Evolutionary conservation across 2,797 vertebrate species (phyloP).

Genomic region (Salmo trutta): DNA sequence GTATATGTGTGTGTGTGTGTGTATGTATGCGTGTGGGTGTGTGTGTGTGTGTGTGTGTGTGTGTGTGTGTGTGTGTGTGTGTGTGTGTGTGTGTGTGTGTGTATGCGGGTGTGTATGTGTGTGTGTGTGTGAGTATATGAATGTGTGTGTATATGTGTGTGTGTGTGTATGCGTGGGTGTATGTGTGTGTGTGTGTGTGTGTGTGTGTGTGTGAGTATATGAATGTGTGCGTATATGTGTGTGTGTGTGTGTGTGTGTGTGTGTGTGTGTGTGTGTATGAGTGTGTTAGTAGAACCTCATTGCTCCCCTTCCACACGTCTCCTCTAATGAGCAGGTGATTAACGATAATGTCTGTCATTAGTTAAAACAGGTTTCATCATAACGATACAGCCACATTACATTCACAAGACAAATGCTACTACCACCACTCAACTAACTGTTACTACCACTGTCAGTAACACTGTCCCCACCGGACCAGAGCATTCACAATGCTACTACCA

Average conservation of each 20-base stretch:
- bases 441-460: no score
- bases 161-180: slow-evolving; percentile 7
- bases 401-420: slow-evolving; percentile 15
- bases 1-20: slow-evolving; percentile 24
- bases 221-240: slow-evolving; percentile 1
- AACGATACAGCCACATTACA: slow-evolving; percentile 36
- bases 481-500: no score
- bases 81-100: slow-evolving; percentile 10
- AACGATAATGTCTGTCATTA: slow-evolving; percentile 72
- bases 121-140: slow-evolving; percentile 10
- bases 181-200: background rate
- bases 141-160: background rate
- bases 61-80: background rate
- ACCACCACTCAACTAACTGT: slow-evolving; percentile 3
- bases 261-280: slow-evolving; percentile 19
- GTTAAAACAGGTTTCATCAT: slow-evolving; percentile 66
- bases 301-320: slow-evolving; percentile 52
- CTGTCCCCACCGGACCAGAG: no score
- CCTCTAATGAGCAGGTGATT: slow-evolving; percentile 70
- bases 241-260: slow-evolving; percentile 20
- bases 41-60: slow-evolving; percentile 14
- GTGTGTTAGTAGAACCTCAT: slow-evolving; percentile 12
- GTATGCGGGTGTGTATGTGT: background rate
- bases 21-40: slow-evolving; percentile 4
- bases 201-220: slow-evolving; percentile 8